A percentile compares a stretch with the other conserved stretches of the same genome.
Conservation (phyloP, 2,797 vertebrate species). For the Astyanax mexicanus region DNA sequence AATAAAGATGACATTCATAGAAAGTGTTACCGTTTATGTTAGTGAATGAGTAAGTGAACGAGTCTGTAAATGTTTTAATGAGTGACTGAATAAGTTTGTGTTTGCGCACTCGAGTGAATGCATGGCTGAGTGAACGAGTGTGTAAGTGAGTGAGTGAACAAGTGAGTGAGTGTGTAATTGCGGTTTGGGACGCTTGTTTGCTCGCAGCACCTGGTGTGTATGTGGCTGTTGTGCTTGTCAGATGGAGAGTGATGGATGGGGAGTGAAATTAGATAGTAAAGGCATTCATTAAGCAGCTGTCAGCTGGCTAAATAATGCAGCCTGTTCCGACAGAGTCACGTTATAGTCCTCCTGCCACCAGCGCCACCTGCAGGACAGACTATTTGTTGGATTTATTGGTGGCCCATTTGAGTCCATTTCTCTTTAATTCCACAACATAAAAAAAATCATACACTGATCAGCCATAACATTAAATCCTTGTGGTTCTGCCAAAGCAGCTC, state of each 20-base stretch:
- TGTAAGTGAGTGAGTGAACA: neutral
- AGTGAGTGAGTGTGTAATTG: neutral
- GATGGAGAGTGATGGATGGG: conserved; percentile 37
- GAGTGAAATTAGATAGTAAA: conserved; percentile 34
- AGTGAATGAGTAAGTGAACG: neutral
- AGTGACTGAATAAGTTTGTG: neutral
- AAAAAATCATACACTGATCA: too few species aligned
- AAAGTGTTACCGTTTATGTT: neutral
- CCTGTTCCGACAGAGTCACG: conserved; percentile 20
- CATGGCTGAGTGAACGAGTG: neutral
- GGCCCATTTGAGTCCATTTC: neutral
- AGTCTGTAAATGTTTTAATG: too few species aligned
- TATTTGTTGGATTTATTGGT: neutral
- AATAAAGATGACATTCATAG: too few species aligned
- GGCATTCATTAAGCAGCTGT: conserved; percentile 47
- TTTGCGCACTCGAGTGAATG: neutral
- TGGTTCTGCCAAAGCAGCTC: too few species aligned
- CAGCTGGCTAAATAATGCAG: conserved; percentile 34
- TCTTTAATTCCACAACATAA: neutral
- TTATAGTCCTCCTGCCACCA: neutral
- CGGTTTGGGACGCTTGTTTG: neutral
- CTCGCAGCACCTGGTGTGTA: conserved; percentile 36
- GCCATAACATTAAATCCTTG: too few species aligned
- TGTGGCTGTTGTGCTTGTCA: conserved; percentile 28
- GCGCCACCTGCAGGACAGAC: neutral